phyloP scores from a whole-genome alignment of 2,113 vertebrate genomes.

The Anguilla rostrata region DNA sequence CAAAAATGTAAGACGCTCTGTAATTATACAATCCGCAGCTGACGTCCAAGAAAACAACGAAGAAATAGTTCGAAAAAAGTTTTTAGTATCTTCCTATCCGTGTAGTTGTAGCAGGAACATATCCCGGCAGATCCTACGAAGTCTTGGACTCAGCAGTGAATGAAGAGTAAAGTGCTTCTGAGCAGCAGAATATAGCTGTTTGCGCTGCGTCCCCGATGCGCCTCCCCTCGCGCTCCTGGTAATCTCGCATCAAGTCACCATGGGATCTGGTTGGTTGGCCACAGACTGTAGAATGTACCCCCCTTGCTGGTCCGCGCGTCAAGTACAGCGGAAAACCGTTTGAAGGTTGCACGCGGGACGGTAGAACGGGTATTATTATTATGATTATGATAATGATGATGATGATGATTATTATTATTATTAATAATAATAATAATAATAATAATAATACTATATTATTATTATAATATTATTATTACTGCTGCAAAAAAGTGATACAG shows the following conservation, averaged over 20 bases:
- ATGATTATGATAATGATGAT: no score
- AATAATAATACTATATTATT: no score
- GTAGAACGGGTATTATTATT: not conserved
- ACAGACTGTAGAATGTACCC: conserved; percentile 56
- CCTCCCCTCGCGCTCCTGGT: conserved; percentile 65
- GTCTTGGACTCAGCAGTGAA: conserved; percentile 58
- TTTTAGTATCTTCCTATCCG: conserved; percentile 54
- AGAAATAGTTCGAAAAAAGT: conserved; percentile 35
- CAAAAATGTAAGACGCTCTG: conserved; percentile 11
- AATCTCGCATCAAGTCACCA: conserved; percentile 59
- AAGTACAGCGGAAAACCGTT: not conserved
- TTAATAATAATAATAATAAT: no score
- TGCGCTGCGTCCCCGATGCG: conserved; percentile 60
- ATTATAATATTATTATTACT: not conserved
- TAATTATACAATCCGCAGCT: conserved; percentile 55
- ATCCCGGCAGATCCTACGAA: conserved; percentile 46
- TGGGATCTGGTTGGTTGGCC: conserved; percentile 65
- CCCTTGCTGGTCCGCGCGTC: conserved; percentile 39
- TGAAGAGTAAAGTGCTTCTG: conserved; percentile 55
- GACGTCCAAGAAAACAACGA: conserved; percentile 44
- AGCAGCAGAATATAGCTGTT: conserved; percentile 60
- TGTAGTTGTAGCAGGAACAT: conserved; percentile 37
- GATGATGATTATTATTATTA: no score
- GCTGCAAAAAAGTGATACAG: not conserved
- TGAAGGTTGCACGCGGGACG: not conserved